Conservation (phyloP, 2,113 vertebrate species). For the Bujurquina vittata region DNA sequence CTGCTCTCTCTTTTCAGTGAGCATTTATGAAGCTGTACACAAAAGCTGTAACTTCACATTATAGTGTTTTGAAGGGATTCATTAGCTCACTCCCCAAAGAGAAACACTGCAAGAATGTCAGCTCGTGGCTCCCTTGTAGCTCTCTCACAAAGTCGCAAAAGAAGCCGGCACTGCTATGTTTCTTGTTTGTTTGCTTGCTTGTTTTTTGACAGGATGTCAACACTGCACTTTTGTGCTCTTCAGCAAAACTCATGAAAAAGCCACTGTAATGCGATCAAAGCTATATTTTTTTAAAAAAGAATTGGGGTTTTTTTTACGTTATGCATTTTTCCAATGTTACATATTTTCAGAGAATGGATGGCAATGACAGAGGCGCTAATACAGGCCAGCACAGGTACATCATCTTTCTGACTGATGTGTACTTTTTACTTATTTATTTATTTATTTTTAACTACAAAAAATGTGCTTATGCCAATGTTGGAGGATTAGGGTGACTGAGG, state of each 20-base stretch:
- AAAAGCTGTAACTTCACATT: slow-evolving; percentile 31
- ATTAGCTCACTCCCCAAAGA: slow-evolving; percentile 53
- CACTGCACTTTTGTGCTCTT: slow-evolving; percentile 20
- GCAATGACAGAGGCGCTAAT: neutral
- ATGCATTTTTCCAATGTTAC: neutral
- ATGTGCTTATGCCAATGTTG: neutral
- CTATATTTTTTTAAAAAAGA: too few species aligned
- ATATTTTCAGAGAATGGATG: slow-evolving; percentile 3
- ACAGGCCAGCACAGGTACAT: neutral
- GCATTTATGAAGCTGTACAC: slow-evolving; percentile 27
- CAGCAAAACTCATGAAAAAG: slow-evolving; percentile 22
- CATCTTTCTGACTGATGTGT: neutral
- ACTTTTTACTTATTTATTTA: neutral
- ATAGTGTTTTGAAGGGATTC: slow-evolving; percentile 46
- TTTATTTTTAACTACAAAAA: neutral
- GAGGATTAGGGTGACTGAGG: neutral
- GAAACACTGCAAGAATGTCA: slow-evolving; percentile 30
- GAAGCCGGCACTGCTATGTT: slow-evolving; percentile 23
- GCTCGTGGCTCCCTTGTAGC: slow-evolving; percentile 7
- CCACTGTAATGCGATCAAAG: slow-evolving; percentile 28
- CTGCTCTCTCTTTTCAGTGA: slow-evolving; percentile 36
- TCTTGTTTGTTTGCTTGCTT: slow-evolving; percentile 20
- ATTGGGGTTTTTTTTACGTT: slow-evolving; percentile 9
- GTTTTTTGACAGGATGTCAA: slow-evolving; percentile 37
- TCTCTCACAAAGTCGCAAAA: slow-evolving; percentile 27